These are phyloP conservation scores for Epizoanthus ramosus DNA, from an alignment of 92 coral and sea anemone genomes.

Conservation along the genomic window DNA sequence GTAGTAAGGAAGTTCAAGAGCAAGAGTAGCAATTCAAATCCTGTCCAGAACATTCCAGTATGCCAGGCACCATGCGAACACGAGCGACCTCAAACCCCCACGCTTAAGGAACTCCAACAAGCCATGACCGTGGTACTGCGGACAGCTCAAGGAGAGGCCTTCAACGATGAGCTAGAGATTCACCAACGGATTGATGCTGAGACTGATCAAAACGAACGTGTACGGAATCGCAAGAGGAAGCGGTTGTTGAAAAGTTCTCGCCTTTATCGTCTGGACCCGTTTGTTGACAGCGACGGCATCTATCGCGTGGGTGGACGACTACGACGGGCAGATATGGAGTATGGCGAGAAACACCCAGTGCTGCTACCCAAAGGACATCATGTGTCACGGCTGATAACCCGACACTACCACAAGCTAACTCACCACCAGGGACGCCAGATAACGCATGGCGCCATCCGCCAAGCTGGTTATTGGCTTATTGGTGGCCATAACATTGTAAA, in stretches of 20 bases:
- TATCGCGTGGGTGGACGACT: conserved; percentile 39
- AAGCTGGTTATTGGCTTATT: not conserved
- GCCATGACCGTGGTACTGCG: conserved; percentile 34
- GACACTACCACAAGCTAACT: not conserved
- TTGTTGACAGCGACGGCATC: conserved; percentile 26
- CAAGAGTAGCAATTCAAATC: conserved; percentile 5
- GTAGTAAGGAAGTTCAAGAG: conserved; percentile 27
- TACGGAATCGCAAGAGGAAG: conserved; percentile 19
- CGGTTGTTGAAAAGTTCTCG: conserved; percentile 21
- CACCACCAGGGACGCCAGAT: not conserved
- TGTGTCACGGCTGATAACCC: not conserved
- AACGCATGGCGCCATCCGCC: not conserved
- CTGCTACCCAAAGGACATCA: conserved; percentile 36
- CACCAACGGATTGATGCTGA: conserved; percentile 10
- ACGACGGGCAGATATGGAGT: conserved; percentile 31
- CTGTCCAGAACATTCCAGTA: not conserved
- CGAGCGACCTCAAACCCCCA: not conserved
- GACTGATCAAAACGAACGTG: not conserved
- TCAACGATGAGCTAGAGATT: conserved; percentile 1
- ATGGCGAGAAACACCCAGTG: conserved; percentile 41
- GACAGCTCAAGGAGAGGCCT: conserved; percentile 37
- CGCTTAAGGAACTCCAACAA: conserved; percentile 32
- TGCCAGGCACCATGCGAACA: conserved; percentile 2
- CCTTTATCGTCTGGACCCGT: conserved; percentile 43
- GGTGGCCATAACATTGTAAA: not conserved